Conservation (phyloP, 1,140 invertebrate genomes). For the Orchestia grillus region DNA sequence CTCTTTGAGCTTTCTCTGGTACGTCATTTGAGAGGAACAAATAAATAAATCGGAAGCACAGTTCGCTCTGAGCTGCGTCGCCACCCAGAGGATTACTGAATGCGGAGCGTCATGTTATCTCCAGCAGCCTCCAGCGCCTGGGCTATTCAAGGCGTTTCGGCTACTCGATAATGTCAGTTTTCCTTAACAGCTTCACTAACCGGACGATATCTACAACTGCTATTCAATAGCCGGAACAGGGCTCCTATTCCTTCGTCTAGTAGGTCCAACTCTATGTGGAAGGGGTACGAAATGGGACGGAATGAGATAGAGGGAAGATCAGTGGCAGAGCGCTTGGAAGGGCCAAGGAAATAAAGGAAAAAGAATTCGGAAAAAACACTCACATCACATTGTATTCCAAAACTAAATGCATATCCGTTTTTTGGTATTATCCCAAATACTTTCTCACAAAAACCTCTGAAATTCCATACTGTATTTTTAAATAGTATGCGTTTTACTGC, state of each 20-base stretch:
- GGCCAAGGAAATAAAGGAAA: too few relatives aligned
- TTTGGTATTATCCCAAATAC: too few relatives aligned
- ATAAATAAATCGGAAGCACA: background rate
- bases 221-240: background rate
- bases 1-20: background rate
- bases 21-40: background rate
- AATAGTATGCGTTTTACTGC: too few relatives aligned
- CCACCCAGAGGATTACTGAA: background rate
- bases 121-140: background rate
- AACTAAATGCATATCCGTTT: too few relatives aligned
- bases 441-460: too few relatives aligned
- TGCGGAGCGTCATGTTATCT: background rate
- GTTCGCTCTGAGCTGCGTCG: background rate
- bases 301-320: background rate
- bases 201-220: background rate
- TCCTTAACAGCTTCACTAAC: background rate
- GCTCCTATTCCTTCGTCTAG: background rate
- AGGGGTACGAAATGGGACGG: background rate
- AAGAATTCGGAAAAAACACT: too few relatives aligned
- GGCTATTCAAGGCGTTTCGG: background rate
- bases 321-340: too few relatives aligned
- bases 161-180: background rate
- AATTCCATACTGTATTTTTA: too few relatives aligned
- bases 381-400: too few relatives aligned
- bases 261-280: background rate